phyloP scores from a whole-genome alignment of 2,797 vertebrate species.

The Syngnathus acus region DNA sequence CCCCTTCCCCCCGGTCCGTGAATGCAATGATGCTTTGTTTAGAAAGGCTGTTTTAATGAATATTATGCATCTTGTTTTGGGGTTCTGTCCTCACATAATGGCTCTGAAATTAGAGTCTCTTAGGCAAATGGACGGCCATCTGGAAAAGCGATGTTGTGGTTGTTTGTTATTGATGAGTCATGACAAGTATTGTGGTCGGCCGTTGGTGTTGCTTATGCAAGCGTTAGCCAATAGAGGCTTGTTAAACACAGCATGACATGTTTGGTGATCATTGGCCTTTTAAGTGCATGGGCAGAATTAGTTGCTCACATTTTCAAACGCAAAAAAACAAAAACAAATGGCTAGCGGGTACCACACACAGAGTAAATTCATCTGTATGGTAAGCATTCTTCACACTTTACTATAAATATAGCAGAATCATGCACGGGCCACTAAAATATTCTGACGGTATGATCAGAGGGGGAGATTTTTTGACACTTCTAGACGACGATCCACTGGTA shows the following conservation, averaged over 20 bases:
- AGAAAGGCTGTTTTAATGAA: conserved; percentile 28
- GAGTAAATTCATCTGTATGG: not conserved
- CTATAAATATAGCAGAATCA: not conserved
- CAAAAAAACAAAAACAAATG: not conserved
- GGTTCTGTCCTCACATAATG: conserved; percentile 31
- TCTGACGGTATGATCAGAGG: no score
- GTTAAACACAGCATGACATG: not conserved
- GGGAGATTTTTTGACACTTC: no score
- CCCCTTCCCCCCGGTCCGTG: conserved; percentile 20
- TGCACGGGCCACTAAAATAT: no score
- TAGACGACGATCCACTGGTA: no score
- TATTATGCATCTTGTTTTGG: conserved; percentile 46
- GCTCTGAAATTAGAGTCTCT: conserved; percentile 41
- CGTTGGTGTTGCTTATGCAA: conserved; percentile 28
- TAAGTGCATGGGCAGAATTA: not conserved
- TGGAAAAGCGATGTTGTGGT: conserved; percentile 33
- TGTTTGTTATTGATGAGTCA: conserved; percentile 28
- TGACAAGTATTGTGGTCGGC: conserved; percentile 25
- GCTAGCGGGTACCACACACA: not conserved
- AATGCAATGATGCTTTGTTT: conserved; percentile 37
- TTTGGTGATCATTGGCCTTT: conserved; percentile 6
- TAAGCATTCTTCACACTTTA: not conserved
- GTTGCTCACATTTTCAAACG: not conserved
- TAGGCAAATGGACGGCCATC: conserved; percentile 49
- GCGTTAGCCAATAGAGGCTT: conserved; percentile 2